Base-by-base conservation (phyloP, 2,797 vertebrate genomes). In the Clarias platycephalus region DNA sequence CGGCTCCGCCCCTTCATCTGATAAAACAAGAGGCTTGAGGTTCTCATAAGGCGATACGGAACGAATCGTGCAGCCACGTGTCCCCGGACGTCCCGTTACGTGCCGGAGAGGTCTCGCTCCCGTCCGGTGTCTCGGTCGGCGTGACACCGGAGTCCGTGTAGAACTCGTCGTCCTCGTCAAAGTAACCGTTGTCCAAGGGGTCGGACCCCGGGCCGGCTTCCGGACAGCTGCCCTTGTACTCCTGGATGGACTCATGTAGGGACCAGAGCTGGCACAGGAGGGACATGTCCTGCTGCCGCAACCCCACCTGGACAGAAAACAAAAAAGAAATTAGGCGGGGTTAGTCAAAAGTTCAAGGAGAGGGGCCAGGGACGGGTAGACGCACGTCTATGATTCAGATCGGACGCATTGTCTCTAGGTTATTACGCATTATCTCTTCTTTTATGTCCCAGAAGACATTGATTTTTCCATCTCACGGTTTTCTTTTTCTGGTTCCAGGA, bases 261-360 rank as follows among this genome's bases (percentile, higher is more conserved):
- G 97, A 98, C 95, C 97, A 99, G 28, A 99, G 96, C 91, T 99
- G 98, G 92, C 98, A 99, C 84, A 99, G 95, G 90, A 99, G 87
- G 0, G 98, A 99, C 98, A 99, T 99, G 93, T 99, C 98, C 92
- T 99, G 96, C 92, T 99, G 98, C 60, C 98, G 96, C 87, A 99
- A 91, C 13, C 98, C 97, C 91, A 99, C 97, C 98, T 99, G 68
- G 4, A 26, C 31, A n/a, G 82, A 34, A 85, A 49, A 9, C 0
- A 44, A 40, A 40, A 40, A 40, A 40, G 0, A 40, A 40, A 40
- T 0, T 31, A 57, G 68, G 5, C 4, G 18, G 44, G 10, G 18
- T 81, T 66, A 81, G 63, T 53, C 20, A 24, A 28, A n/a, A 16
- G 4, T 4, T 4, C 3, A 3, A 44, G 44, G 70, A 37, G 68